Evolutionary conservation across 2,113 vertebrate species (phyloP).

Genomic region (Campylomormyrus numenius): DNA sequence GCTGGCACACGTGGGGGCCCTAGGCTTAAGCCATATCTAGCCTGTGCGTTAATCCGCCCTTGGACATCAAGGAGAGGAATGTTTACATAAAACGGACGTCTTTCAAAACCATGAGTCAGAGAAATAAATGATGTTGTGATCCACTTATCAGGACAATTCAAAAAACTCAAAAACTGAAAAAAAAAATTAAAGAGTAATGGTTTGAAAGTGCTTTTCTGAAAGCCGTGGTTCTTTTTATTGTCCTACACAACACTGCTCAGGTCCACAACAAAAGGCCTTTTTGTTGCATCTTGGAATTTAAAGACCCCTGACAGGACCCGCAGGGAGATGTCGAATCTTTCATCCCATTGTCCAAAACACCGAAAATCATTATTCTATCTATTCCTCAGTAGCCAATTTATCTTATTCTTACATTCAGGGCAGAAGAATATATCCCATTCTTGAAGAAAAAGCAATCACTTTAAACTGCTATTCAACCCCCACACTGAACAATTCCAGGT

Average conservation of each 20-base stretch:
- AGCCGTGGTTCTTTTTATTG: background rate
- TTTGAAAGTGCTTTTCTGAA: background rate
- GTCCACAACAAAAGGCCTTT: background rate
- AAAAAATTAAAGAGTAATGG: background rate
- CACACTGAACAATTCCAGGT: background rate
- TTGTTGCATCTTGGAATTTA: background rate
- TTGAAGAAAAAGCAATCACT: background rate
- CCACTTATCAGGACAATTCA: background rate
- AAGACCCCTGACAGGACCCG: background rate
- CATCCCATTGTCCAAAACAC: background rate
- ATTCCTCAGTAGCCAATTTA: background rate
- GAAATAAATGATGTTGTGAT: background rate
- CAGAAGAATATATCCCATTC: background rate
- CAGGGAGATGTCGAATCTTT: background rate
- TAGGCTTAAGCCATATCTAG: too few relatives aligned
- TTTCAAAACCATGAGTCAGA: background rate
- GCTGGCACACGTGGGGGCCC: too few relatives aligned
- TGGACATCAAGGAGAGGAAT: background rate
- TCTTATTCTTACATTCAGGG: background rate
- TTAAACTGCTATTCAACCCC: background rate
- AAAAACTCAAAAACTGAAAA: background rate
- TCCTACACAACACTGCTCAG: background rate
- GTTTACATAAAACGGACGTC: background rate
- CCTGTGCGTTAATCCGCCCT: too few relatives aligned
- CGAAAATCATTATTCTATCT: background rate